Conservation (phyloP, 2,888 invertebrate species). For the Sphinx pinastri region DNA sequence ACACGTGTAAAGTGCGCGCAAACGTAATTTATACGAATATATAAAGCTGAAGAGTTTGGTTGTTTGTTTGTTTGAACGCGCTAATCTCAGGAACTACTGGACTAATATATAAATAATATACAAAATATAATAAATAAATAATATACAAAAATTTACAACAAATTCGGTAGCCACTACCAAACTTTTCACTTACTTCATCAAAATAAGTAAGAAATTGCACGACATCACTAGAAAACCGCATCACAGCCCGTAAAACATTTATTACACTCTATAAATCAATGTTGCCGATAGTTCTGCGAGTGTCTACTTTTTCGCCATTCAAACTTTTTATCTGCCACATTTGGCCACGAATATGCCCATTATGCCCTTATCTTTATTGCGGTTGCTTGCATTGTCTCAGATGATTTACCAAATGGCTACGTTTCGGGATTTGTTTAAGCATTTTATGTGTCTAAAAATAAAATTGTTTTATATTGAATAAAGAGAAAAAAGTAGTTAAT, state of each 20-base stretch:
- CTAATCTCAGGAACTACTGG: too few relatives aligned
- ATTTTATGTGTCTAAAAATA: too few relatives aligned
- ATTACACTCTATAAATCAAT: constrained; percentile 20
- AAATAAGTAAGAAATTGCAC: neutral
- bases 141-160: too few relatives aligned
- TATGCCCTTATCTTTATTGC: constrained; percentile 24
- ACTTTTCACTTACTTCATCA: neutral
- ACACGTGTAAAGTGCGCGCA: too few relatives aligned
- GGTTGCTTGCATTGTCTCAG: constrained; percentile 17
- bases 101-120: too few relatives aligned
- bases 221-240: neutral
- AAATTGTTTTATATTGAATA: too few relatives aligned
- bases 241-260: constrained; percentile 7
- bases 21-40: too few relatives aligned
- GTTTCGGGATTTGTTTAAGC: neutral
- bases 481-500: too few relatives aligned
- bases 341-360: constrained; percentile 15
- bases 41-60: too few relatives aligned
- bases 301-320: neutral
- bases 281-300: constrained; percentile 12
- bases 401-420: neutral
- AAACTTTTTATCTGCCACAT: constrained; percentile 19
- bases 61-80: too few relatives aligned
- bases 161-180: neutral
- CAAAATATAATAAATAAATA: too few relatives aligned